Conservation (phyloP, 2,888 invertebrate species). For the Sicus ferrugineus region DNA sequence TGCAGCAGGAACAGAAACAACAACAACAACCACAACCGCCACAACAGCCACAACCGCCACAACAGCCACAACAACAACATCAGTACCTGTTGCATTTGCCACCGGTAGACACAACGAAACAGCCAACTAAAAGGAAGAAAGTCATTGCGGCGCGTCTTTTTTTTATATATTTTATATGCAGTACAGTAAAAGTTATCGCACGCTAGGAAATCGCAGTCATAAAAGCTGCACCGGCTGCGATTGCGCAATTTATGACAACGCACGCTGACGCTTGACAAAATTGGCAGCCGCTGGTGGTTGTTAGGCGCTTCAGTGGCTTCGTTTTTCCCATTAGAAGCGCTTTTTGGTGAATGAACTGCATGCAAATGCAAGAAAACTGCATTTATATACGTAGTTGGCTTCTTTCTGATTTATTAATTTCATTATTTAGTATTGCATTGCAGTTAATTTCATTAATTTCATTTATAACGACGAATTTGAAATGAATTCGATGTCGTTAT, state of each 20-base stretch:
- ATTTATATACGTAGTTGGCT: no score
- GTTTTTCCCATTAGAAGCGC: no score
- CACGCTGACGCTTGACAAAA: conserved; percentile 1
- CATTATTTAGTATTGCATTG: background rate
- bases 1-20: background rate
- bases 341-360: background rate
- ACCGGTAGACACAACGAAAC: no score
- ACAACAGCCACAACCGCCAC: background rate
- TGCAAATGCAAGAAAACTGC: conserved; percentile 4
- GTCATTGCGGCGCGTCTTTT: background rate
- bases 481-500: no score
- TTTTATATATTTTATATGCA: background rate
- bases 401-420: background rate
- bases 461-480: no score
- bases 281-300: conserved; percentile 3
- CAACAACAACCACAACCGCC: background rate
- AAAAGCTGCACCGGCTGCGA: background rate
- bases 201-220: conserved; percentile 13
- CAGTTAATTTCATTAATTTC: no score
- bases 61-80: background rate
- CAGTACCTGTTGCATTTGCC: background rate
- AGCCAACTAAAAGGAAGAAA: background rate
- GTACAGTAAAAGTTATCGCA: conserved; percentile 15
- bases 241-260: conserved; percentile 3
- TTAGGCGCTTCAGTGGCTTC: background rate